These are phyloP conservation scores for Bagarius yarrelli DNA, from an alignment of 2,113 vertebrate species.

Conservation along the genomic window DNA sequence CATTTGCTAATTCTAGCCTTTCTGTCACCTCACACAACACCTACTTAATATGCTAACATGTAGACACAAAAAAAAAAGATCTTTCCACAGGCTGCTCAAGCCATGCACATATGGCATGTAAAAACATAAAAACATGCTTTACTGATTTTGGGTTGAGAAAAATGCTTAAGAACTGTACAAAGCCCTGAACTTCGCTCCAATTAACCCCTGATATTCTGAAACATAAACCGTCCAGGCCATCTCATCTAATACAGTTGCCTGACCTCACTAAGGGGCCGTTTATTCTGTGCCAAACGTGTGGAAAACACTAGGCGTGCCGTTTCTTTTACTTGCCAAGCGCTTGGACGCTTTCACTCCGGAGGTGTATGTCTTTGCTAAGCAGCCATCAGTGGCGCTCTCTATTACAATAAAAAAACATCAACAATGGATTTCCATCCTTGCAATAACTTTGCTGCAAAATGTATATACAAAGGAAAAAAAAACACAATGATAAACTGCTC, in stretches of 20 bases:
- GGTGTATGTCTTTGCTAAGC: too few relatives aligned
- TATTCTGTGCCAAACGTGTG: too few relatives aligned
- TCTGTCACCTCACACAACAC: neutral
- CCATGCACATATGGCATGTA: neutral
- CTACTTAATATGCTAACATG: neutral
- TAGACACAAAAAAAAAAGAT: neutral
- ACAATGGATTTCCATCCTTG: too few relatives aligned
- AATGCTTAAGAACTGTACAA: neutral
- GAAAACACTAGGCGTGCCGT: too few relatives aligned
- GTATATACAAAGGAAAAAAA: too few relatives aligned
- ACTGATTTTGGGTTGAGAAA: too few relatives aligned
- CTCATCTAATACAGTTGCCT: neutral
- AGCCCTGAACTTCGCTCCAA: neutral
- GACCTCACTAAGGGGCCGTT: neutral
- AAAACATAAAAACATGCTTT: neutral
- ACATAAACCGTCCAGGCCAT: neutral
- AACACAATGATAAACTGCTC: too few relatives aligned
- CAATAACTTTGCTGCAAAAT: too few relatives aligned
- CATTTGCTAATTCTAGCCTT: neutral
- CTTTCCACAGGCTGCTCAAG: neutral
- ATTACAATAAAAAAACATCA: too few relatives aligned
- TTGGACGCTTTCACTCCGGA: too few relatives aligned
- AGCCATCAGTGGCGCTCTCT: too few relatives aligned
- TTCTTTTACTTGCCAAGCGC: too few relatives aligned
- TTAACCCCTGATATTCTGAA: neutral